Evolutionary conservation across 2,888 invertebrate species (phyloP).

Genomic region (Acleris holmiana): DNA sequence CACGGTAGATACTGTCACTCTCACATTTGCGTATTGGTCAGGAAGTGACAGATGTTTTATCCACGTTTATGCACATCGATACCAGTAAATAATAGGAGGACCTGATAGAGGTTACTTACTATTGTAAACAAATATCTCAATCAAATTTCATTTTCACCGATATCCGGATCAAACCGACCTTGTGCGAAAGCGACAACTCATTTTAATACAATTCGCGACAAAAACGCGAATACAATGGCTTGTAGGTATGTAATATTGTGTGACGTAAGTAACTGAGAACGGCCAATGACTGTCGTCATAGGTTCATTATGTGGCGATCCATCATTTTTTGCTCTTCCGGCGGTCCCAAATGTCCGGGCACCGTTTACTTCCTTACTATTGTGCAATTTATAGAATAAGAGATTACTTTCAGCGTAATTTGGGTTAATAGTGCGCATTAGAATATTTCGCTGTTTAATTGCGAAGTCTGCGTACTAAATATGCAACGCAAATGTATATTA

Average conservation of each 20-base stretch:
- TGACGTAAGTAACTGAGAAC: constrained; percentile 31
- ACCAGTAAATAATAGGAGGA: too few species aligned
- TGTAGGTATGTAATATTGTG: neutral
- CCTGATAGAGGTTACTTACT: too few species aligned
- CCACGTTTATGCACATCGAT: too few species aligned
- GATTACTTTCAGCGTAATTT: constrained; percentile 1
- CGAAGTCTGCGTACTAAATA: neutral
- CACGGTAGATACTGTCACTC: too few species aligned
- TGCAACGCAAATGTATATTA: constrained; percentile 7
- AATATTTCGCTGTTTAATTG: neutral
- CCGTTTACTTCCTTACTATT: constrained; percentile 29
- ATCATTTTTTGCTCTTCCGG: constrained; percentile 28
- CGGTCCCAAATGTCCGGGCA: constrained; percentile 19
- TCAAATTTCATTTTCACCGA: constrained; percentile 6
- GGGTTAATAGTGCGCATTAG: neutral
- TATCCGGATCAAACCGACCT: constrained; percentile 43
- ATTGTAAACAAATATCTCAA: neutral
- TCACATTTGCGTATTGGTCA: too few species aligned
- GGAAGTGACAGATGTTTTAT: too few species aligned
- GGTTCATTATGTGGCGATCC: constrained; percentile 21
- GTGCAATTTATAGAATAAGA: constrained; percentile 7
- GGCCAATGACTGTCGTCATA: constrained; percentile 20
- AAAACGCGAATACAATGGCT: constrained; percentile 42
- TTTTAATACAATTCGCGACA: constrained; percentile 53
- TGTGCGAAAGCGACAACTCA: constrained; percentile 61